phyloP scores from a whole-genome alignment of 2,113 vertebrate genomes.

The Actenoides hombroni region DNA sequence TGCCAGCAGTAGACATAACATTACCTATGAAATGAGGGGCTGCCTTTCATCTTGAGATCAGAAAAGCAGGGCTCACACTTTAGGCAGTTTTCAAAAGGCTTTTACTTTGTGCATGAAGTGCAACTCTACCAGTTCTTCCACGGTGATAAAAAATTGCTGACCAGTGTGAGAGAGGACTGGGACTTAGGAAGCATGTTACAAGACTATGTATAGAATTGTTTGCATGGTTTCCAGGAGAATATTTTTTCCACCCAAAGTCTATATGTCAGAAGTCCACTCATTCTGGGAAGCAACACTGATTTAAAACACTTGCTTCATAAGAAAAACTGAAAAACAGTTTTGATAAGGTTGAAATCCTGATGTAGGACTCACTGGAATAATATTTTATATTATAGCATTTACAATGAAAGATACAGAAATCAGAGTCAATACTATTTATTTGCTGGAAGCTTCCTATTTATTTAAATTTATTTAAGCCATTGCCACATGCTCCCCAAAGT shows the following conservation, averaged over 20 bases:
- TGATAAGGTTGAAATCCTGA: not conserved
- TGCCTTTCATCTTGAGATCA: constrained; percentile 55
- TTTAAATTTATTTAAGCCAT: not conserved
- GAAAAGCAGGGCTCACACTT: not conserved
- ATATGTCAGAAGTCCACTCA: not conserved
- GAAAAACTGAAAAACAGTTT: not conserved
- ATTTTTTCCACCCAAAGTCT: not conserved
- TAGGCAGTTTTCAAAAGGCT: not conserved
- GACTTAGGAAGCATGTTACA: not conserved
- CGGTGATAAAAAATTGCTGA: not conserved
- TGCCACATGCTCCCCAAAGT: not conserved
- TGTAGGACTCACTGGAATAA: not conserved
- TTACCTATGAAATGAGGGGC: constrained; percentile 34
- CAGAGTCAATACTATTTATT: not conserved
- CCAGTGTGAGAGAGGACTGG: not conserved
- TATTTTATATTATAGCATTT: not conserved
- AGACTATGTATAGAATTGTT: not conserved
- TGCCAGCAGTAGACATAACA: constrained; percentile 46
- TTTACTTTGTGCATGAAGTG: not conserved
- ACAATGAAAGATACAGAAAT: not conserved
- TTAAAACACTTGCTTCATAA: not conserved
- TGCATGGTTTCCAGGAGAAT: not conserved
- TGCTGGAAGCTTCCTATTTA: not conserved
- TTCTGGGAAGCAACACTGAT: not conserved
- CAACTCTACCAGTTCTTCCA: not conserved